Evolutionary conservation across 2,888 invertebrate genomes (phyloP).

Genomic region (Agonopterix arenella): DNA sequence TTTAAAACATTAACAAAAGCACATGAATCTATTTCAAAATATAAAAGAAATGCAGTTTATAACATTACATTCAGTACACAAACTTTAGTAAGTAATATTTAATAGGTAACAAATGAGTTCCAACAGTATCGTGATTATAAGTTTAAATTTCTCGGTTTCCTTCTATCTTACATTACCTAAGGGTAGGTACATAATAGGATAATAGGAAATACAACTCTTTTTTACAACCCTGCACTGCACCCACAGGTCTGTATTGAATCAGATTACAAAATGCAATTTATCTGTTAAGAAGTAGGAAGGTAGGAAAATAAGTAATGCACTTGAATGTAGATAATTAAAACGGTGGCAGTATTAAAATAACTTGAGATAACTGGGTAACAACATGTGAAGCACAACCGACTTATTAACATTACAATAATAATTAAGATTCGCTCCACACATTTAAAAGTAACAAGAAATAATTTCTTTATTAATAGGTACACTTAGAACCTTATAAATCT

Average conservation of each 20-base stretch:
- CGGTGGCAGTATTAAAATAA: not conserved
- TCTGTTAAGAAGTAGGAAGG: too few species aligned
- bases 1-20: slow-evolving; percentile 64
- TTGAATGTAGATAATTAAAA: not conserved
- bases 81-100: too few species aligned
- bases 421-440: slow-evolving; percentile 12
- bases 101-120: too few species aligned
- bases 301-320: too few species aligned
- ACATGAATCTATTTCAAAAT: slow-evolving; percentile 49
- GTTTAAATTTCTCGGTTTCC: too few species aligned
- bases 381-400: slow-evolving; percentile 25
- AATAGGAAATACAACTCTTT: too few species aligned
- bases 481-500: slow-evolving; percentile 32
- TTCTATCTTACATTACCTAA: too few species aligned
- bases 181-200: too few species aligned
- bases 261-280: too few species aligned
- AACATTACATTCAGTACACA: not conserved
- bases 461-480: slow-evolving; percentile 15
- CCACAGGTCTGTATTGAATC: too few species aligned
- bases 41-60: slow-evolving; percentile 54
- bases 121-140: too few species aligned
- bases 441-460: slow-evolving; percentile 15
- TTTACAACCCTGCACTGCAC: too few species aligned
- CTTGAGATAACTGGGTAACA: slow-evolving; percentile 3
- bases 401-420: slow-evolving; percentile 12